Evolutionary conservation across 2,888 invertebrate species (phyloP).

Genomic region (Pachydiplax longipennis): DNA sequence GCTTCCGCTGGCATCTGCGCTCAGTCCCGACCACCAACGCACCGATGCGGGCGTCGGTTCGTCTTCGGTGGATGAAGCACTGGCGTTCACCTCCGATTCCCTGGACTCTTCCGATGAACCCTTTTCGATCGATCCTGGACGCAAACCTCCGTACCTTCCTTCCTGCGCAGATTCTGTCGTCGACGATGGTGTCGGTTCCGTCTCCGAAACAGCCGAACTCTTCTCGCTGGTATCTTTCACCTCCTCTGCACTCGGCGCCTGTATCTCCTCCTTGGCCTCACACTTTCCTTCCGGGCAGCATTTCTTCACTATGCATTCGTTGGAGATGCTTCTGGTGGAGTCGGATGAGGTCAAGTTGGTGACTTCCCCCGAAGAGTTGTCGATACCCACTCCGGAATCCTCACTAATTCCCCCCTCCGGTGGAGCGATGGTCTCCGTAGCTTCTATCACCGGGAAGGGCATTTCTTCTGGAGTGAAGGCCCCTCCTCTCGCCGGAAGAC

Average conservation of each 20-base stretch:
- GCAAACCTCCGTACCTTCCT: constrained; percentile 56
- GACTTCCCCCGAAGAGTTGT: neutral
- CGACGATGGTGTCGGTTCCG: constrained; percentile 59
- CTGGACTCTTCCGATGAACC: constrained; percentile 55
- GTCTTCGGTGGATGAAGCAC: constrained; percentile 57
- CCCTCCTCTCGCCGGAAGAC: constrained; percentile 61
- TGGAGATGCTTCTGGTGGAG: neutral
- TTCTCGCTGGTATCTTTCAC: constrained; percentile 63
- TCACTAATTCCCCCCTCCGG: constrained; percentile 1
- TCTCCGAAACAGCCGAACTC: constrained; percentile 59
- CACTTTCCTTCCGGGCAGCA: constrained; percentile 56
- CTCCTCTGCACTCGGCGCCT: neutral
- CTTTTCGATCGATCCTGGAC: constrained; percentile 49
- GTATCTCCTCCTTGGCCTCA: constrained; percentile 63
- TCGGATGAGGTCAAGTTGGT: neutral
- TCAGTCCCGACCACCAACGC: constrained; percentile 62
- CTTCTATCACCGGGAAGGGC: constrained; percentile 13
- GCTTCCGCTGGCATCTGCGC: constrained; percentile 59
- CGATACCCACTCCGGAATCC: neutral
- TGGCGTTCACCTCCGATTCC: constrained; percentile 57
- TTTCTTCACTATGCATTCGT: constrained; percentile 33
- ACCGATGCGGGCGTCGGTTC: constrained; percentile 56
- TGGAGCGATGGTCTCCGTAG: neutral
- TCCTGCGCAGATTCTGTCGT: constrained; percentile 49
- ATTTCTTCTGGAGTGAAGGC: constrained; percentile 33